phyloP scores from a whole-genome alignment of 2,797 vertebrate species.

The Tarsius wallacei region DNA sequence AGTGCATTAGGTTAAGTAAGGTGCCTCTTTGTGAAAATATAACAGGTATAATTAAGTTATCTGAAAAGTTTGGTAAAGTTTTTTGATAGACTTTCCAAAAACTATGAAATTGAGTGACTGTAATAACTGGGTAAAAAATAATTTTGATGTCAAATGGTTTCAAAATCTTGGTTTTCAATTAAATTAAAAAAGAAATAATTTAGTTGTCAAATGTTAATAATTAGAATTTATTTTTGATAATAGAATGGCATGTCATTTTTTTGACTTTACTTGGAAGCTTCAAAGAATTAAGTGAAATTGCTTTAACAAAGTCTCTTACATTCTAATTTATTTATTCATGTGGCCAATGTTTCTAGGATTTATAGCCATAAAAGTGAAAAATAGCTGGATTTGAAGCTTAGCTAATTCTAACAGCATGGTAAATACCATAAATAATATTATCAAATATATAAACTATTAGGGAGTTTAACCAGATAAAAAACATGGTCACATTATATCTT shows the following conservation, averaged over 20 bases:
- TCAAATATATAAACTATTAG: neutral
- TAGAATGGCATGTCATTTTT: neutral
- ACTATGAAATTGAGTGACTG: neutral
- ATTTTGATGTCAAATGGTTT: constrained; percentile 30
- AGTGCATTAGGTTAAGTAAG: neutral
- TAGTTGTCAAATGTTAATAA: constrained; percentile 37
- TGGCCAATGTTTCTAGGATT: neutral
- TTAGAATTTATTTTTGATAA: constrained; percentile 49
- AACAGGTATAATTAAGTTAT: neutral
- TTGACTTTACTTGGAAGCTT: neutral
- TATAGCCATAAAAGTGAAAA: neutral
- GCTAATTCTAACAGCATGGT: neutral
- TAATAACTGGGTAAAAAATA: neutral
- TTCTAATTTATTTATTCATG: neutral
- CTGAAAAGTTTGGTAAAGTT: neutral
- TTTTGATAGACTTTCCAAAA: neutral
- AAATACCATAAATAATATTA: neutral
- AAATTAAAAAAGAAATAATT: constrained; percentile 54
- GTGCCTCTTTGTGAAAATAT: neutral
- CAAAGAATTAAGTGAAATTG: neutral
- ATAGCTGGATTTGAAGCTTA: neutral
- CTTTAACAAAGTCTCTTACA: neutral
- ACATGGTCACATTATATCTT: neutral
- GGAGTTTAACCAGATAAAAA: neutral
- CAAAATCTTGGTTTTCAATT: constrained; percentile 44